Evolutionary conservation across 2,797 vertebrate species (phyloP).

Genomic region (Coreius guichenoti): DNA sequence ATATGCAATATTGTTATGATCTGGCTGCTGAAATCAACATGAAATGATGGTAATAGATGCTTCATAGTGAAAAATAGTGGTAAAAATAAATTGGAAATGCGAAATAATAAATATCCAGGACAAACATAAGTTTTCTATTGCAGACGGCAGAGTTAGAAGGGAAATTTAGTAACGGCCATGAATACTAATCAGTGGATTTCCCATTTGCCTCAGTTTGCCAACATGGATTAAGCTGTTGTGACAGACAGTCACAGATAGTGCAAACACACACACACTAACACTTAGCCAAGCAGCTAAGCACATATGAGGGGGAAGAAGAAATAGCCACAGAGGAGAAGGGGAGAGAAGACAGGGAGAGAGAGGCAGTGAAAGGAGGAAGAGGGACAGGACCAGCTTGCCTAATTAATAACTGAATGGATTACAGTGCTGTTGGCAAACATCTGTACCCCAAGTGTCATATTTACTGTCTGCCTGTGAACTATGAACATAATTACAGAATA

Average conservation of each 20-base stretch:
- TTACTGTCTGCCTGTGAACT: slow-evolving; percentile 52
- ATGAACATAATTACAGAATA: slow-evolving; percentile 54
- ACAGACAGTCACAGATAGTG: slow-evolving; percentile 63
- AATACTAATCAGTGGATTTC: slow-evolving; percentile 78
- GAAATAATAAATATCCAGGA: slow-evolving; percentile 53
- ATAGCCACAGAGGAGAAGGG: slow-evolving; percentile 17
- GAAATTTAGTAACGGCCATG: slow-evolving; percentile 68
- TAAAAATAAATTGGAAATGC: neutral
- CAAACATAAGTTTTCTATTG: slow-evolving; percentile 55
- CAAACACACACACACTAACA: slow-evolving; percentile 45
- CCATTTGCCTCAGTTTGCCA: slow-evolving; percentile 74
- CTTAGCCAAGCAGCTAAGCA: slow-evolving; percentile 49
- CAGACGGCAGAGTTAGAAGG: slow-evolving; percentile 57
- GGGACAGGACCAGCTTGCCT: slow-evolving; percentile 67
- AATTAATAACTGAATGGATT: slow-evolving; percentile 70
- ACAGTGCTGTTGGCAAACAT: slow-evolving; percentile 68
- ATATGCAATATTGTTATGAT: neutral
- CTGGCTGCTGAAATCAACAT: neutral
- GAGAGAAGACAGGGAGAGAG: slow-evolving; percentile 2
- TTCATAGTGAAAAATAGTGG: neutral
- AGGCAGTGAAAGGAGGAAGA: slow-evolving; percentile 58
- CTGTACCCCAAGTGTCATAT: slow-evolving; percentile 61
- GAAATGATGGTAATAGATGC: neutral
- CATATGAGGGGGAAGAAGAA: slow-evolving; percentile 34
- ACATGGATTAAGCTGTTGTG: slow-evolving; percentile 74